phyloP scores from a whole-genome alignment of 2,888 invertebrate species.

The Drosophila nr. fundita region DNA sequence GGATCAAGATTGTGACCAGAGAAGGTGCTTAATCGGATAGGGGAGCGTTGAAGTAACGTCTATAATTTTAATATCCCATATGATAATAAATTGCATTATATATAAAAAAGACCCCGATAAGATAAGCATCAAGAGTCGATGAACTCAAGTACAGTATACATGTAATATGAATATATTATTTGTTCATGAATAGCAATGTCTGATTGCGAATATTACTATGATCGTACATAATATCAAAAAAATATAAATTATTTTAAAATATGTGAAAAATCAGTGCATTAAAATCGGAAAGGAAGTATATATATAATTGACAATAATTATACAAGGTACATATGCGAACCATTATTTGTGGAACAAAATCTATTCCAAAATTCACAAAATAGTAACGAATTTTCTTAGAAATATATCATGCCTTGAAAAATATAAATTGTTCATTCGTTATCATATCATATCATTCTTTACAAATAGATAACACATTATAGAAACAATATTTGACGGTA shows the following conservation, averaged over 20 bases:
- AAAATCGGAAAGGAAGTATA: not conserved
- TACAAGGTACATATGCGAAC: not conserved
- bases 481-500: not conserved
- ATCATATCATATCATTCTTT: not conserved
- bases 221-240: not conserved
- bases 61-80: not conserved
- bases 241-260: not conserved
- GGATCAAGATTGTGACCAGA: slow-evolving; percentile 67
- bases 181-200: not conserved
- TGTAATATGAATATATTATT: not conserved
- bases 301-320: not conserved
- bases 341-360: not conserved
- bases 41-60: not conserved
- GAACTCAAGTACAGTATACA: not conserved
- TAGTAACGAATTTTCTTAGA: not conserved
- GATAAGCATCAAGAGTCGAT: not conserved
- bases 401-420: too few relatives aligned
- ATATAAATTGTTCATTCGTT: too few relatives aligned
- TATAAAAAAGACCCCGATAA: not conserved
- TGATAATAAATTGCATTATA: not conserved
- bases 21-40: not conserved
- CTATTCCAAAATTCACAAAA: not conserved
- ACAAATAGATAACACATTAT: not conserved
- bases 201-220: not conserved
- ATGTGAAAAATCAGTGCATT: not conserved